A percentile compares a stretch with the other conserved stretches of the same genome.
Conservation (phyloP, 2,113 vertebrate species). For the Hippocampus barbouri region DNA sequence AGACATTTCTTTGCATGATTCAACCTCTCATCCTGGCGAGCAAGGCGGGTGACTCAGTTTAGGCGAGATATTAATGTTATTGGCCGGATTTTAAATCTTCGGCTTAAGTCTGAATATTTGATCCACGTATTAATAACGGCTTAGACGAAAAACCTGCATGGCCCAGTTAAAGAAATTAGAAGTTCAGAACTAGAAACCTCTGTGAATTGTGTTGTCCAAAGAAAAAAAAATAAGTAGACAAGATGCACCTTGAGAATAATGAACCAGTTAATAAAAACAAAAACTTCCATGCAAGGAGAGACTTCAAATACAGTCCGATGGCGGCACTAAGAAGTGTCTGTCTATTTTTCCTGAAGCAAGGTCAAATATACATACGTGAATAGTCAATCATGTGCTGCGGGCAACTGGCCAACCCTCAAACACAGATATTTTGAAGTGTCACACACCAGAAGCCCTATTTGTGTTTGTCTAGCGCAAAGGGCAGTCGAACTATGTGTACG, state of each 20-base stretch:
- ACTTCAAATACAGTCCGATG: not conserved
- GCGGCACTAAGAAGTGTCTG: not conserved
- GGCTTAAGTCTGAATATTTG: slow-evolving; percentile 1
- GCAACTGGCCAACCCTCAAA: no score
- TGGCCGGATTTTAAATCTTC: slow-evolving; percentile 7
- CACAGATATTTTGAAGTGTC: no score
- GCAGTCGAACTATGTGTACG: no score
- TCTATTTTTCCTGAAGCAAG: not conserved
- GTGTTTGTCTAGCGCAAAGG: no score
- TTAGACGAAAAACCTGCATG: not conserved
- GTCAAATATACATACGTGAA: no score
- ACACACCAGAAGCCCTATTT: no score
- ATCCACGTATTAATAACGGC: not conserved
- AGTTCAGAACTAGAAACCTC: not conserved
- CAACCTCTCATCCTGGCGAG: not conserved
- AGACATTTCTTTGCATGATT: slow-evolving; percentile 17
- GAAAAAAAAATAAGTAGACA: not conserved
- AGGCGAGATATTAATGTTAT: not conserved
- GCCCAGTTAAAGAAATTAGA: slow-evolving; percentile 1
- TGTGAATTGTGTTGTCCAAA: not conserved
- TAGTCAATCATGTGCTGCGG: no score
- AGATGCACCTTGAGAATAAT: no score
- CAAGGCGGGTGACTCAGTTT: slow-evolving; percentile 19
- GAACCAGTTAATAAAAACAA: no score
- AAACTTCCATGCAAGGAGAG: not conserved